A percentile compares a stretch with the other conserved stretches of the same genome.
phyloP scores from a whole-genome alignment of 2,113 vertebrate species.

The Xyliphius kryptos region DNA sequence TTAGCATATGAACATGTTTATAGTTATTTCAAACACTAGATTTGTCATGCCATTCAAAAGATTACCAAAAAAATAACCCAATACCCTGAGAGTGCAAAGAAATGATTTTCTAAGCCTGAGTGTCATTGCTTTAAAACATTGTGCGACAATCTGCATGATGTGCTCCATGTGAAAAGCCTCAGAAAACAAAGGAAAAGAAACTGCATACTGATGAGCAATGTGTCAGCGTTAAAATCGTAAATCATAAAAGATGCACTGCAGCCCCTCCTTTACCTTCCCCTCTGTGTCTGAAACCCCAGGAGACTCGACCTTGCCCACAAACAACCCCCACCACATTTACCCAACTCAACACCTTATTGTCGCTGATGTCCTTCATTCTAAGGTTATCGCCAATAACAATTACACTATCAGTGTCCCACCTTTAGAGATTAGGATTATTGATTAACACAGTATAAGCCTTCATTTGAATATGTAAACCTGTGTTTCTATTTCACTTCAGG shows the following conservation, averaged over 20 bases:
- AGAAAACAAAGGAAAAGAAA: constrained; percentile 15
- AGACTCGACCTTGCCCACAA: not conserved
- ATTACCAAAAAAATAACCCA: too few species aligned
- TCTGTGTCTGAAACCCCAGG: not conserved
- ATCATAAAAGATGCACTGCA: constrained; percentile 11
- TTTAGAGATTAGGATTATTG: not conserved
- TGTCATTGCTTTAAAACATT: not conserved
- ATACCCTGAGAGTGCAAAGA: too few species aligned
- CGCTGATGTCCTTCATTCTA: constrained; percentile 1
- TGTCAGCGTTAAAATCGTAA: constrained; percentile 23
- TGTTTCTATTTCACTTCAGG: not conserved
- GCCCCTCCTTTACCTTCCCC: constrained; percentile 1
- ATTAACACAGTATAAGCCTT: not conserved
- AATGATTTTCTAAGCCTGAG: too few species aligned
- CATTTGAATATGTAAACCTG: not conserved
- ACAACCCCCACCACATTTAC: not conserved
- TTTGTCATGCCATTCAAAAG: too few species aligned
- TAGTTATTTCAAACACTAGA: too few species aligned
- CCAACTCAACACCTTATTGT: not conserved
- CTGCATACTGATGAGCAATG: constrained; percentile 15
- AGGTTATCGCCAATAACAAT: constrained; percentile 2
- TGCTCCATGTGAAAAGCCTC: not conserved
- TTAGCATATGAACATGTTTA: too few species aligned
- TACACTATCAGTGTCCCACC: not conserved
- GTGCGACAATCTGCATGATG: not conserved